Base-by-base conservation (phyloP, 2,888 invertebrate species). In the Lochmaea crataegi region DNA sequence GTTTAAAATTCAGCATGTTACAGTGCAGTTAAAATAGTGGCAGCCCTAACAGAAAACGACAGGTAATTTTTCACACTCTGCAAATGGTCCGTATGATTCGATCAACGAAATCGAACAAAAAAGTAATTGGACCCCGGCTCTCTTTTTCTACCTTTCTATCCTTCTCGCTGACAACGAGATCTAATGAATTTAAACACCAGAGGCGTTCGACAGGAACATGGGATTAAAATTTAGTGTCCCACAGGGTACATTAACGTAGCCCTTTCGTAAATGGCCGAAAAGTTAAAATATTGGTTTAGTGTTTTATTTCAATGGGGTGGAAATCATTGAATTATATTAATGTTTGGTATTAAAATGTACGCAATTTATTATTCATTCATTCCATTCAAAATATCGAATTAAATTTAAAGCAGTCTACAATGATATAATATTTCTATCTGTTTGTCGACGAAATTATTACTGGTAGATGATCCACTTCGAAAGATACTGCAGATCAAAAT, bases 141-240 rank as follows among this genome's bases (percentile, higher is more conserved):
- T 41, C 63, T 32, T 32, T 32, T 32, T 41, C 68, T 14, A 51
- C 18, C 53, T 56, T 41, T 16, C 14, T 22, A 18, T 63, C 63
- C 63, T 41, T n/a, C 63, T 67, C 42, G 41, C 42, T 42, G 32
- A 51, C 64, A 72, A 72, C 68, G 68, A 72, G 68, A 32, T 64
- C 53, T 72, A 75, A 75, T 75, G 72, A 75, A 75, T 75, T 75
- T 53, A 72, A 69, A 75, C 66, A 48, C 60, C 75, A 69, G 68
- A 18, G 69, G 65, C 56, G 72, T 65, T 69, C 68, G 68, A 69
- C 68, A 63, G 63, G 16, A 69, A 63, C 61, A 48, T 53, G 18
- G 38, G 68, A 69, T 69, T 51, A 51, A 69, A 63, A 69, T 69
- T 69, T 69, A 69, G 68, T 53, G 63, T 69, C 63, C 68, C 68